These are phyloP conservation scores for Peucedramus taeniatus DNA, from an alignment of 2,113 vertebrate species.

Conservation along the genomic window DNA sequence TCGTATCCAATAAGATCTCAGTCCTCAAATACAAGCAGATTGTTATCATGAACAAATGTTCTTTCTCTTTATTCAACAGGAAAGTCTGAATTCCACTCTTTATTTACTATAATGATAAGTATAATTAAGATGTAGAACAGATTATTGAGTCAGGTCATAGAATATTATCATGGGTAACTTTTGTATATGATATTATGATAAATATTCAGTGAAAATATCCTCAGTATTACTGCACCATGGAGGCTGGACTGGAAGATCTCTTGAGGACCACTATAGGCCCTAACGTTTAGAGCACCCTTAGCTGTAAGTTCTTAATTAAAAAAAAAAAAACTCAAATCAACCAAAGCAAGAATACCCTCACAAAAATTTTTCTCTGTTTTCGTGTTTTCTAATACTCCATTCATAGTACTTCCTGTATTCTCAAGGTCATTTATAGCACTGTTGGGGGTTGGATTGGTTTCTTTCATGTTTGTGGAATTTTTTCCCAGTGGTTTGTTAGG, in stretches of 20 bases:
- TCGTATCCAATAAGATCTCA: not conserved
- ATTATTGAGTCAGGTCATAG: not conserved
- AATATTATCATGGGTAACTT: not conserved
- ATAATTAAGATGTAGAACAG: not conserved
- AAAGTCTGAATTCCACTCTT: not conserved
- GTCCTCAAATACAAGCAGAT: not conserved
- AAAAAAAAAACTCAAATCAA: rapidly evolving
- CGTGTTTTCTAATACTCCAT: not conserved
- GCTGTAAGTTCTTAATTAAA: not conserved
- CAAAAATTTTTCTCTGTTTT: not conserved
- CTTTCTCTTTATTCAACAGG: not conserved
- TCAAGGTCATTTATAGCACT: not conserved
- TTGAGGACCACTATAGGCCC: not conserved
- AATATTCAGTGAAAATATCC: not conserved
- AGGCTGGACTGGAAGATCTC: not conserved
- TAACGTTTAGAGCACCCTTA: not conserved
- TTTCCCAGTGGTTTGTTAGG: too few species aligned
- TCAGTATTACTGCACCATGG: not conserved
- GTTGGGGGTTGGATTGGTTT: too few species aligned
- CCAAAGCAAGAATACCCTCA: not conserved
- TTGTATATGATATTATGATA: not conserved
- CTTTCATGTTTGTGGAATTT: too few species aligned
- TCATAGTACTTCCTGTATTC: not conserved
- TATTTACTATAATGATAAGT: not conserved
- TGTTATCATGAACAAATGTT: not conserved